A percentile compares a stretch with the other conserved stretches of the same genome.
Evolutionary conservation across 2,797 vertebrate species (phyloP).

Genomic region (Cirrhinus molitorella): DNA sequence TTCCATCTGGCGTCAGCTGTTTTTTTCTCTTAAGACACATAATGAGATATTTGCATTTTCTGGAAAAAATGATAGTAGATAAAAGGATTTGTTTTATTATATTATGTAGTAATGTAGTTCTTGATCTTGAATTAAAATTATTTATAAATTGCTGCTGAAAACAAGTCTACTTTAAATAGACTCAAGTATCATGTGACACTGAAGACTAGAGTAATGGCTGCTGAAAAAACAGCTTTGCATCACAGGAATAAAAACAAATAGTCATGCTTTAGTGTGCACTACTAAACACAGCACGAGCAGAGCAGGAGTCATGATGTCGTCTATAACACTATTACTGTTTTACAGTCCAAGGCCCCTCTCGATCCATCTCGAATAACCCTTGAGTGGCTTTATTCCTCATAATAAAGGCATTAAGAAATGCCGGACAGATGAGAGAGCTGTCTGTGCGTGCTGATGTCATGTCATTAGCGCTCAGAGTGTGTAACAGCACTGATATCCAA

Average conservation of each 20-base stretch:
- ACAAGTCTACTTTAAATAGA: background rate
- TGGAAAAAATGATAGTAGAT: too few relatives aligned
- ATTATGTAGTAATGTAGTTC: background rate
- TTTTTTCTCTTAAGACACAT: constrained; percentile 1
- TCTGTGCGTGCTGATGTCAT: constrained; percentile 30
- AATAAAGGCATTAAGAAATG: constrained; percentile 36
- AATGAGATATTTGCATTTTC: background rate
- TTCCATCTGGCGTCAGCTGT: constrained; percentile 9
- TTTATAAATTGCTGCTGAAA: background rate
- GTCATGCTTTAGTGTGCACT: background rate
- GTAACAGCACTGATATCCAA: constrained; percentile 25
- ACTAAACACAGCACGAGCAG: background rate
- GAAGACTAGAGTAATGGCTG: background rate
- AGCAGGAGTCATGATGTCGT: background rate
- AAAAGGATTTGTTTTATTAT: too few relatives aligned
- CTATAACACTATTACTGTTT: background rate
- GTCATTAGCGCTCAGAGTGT: background rate
- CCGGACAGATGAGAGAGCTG: constrained; percentile 23
- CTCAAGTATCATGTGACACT: background rate
- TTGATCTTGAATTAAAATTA: background rate
- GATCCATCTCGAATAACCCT: constrained; percentile 25
- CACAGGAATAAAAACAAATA: background rate
- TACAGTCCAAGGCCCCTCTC: constrained; percentile 23
- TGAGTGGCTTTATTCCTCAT: constrained; percentile 9
- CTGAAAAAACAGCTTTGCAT: background rate